Base-by-base conservation (phyloP, 2,888 invertebrate genomes). In the Atethmia centrago region DNA sequence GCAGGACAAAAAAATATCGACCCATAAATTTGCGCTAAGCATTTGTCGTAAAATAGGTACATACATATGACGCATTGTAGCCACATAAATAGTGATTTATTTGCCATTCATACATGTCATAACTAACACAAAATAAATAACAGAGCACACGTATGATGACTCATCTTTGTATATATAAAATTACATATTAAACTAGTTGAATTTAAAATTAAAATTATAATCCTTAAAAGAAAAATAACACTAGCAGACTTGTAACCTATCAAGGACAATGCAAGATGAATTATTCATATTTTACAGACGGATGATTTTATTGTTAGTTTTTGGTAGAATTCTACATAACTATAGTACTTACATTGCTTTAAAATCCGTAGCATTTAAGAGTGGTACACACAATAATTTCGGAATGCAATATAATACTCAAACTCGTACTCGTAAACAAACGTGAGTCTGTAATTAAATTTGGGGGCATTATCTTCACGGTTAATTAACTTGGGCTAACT, bases 91-190 rank as follows among this genome's bases (percentile, higher is more conserved):
- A 77, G 47, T 58, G 62, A 76, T 79, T 83, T 81, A 81, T 80
- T 77, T 84, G 78, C 77, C 75, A 78, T 85, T 82, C 78, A 78
- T 73, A 84, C 61, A 78, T 77, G 71, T 73, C 79, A 85, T 80
- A 77, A 61, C 51, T 81, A 74, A 68, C 47, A 75, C 61, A 71
- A 84, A 74, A 80, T 79, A 69, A 83, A 80, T 75, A 81, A 77
- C 53, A 65, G 42, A 56, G 42, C 68, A 71, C 31, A 36, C 28
- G n/a, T 61, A 61, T 84, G 81, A 61, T 84, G 81, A 85, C 12
- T 85, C 77, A 85, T 65, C 9, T 45, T 51, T 67, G 21, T 66
- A 59, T 63, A 59, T 56, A 64, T 36, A 55, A 79, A 71, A 61
- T 72, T 31, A 56, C 28, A 49, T 64, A 56, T 64, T 63, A 55